Conservation (phyloP, 30 jellyfish, hydroid and myxozoan genomes). For the Mastigias papua region DNA sequence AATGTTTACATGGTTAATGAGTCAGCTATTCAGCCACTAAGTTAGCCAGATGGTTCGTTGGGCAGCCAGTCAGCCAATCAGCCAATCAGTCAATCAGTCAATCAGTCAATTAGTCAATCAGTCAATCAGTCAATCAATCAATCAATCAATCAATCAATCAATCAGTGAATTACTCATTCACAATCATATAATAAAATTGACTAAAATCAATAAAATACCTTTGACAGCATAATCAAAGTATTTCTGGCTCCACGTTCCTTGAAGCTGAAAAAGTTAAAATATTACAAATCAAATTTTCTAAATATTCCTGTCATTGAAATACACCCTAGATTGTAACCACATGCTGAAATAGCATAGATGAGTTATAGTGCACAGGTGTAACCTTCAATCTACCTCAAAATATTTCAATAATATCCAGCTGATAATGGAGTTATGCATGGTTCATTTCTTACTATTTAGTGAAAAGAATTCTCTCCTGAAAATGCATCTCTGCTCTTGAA, state of each 20-base stretch:
- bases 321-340: too few species aligned
- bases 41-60: neutral
- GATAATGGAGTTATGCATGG: too few species aligned
- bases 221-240: constrained; percentile 77
- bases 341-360: too few species aligned
- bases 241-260: constrained; percentile 99
- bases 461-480: too few species aligned
- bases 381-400: too few species aligned
- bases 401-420: too few species aligned
- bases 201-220: constrained; percentile 44
- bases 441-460: too few species aligned
- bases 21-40: neutral
- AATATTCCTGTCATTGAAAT: neutral
- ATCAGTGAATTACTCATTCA: neutral
- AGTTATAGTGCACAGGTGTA: too few species aligned
- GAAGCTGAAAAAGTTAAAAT: constrained; percentile 66
- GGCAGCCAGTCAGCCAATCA: neutral
- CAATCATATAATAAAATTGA: neutral
- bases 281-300: neutral
- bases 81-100: constrained; percentile 5
- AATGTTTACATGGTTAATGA: neutral
- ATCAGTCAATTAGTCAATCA: neutral
- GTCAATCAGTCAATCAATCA: neutral
- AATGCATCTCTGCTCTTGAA: too few species aligned
- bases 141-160: constrained; percentile 3